phyloP scores from a whole-genome alignment of 2,797 vertebrate species.

The Ctenopoma kingsleyae region DNA sequence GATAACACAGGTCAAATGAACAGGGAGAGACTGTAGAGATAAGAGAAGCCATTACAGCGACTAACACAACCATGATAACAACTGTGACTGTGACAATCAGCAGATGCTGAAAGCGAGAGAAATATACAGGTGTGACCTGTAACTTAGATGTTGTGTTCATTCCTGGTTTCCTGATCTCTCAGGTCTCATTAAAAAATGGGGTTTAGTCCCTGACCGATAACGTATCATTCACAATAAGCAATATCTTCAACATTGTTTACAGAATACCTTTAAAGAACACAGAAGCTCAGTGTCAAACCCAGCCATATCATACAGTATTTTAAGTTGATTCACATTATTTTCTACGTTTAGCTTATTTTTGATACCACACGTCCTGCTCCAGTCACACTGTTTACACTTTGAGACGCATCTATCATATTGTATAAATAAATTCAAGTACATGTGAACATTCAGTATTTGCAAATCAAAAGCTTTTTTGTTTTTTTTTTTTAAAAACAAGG shows the following conservation, averaged over 20 bases:
- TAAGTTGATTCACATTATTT: slow-evolving; percentile 35
- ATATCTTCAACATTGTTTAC: slow-evolving; percentile 48
- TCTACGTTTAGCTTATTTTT: slow-evolving; percentile 23
- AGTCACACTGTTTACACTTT: slow-evolving; percentile 16
- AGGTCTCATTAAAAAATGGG: slow-evolving; percentile 53
- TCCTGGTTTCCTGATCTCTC: slow-evolving; percentile 67
- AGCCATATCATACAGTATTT: slow-evolving; percentile 23
- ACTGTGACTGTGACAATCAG: slow-evolving; percentile 72
- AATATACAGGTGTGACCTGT: slow-evolving; percentile 47
- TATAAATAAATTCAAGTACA: slow-evolving; percentile 24
- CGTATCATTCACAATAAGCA: slow-evolving; percentile 44
- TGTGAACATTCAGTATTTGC: no score
- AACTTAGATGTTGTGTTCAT: slow-evolving; percentile 27
- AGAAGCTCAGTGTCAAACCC: slow-evolving; percentile 27
- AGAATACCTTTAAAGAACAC: slow-evolving; percentile 24
- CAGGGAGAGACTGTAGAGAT: slow-evolving; percentile 73
- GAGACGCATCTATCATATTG: slow-evolving; percentile 12
- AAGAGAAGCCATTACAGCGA: slow-evolving; percentile 64
- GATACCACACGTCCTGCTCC: slow-evolving; percentile 1
- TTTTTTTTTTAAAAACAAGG: slow-evolving; percentile 26
- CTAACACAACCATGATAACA: slow-evolving; percentile 67
- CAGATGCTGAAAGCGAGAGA: slow-evolving; percentile 72
- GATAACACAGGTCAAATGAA: slow-evolving; percentile 81
- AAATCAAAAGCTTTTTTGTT: slow-evolving; percentile 28
- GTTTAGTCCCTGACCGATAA: slow-evolving; percentile 39